These are phyloP conservation scores for Zeuzera pyrina DNA, from an alignment of 2,888 invertebrate species.

Conservation along the genomic window DNA sequence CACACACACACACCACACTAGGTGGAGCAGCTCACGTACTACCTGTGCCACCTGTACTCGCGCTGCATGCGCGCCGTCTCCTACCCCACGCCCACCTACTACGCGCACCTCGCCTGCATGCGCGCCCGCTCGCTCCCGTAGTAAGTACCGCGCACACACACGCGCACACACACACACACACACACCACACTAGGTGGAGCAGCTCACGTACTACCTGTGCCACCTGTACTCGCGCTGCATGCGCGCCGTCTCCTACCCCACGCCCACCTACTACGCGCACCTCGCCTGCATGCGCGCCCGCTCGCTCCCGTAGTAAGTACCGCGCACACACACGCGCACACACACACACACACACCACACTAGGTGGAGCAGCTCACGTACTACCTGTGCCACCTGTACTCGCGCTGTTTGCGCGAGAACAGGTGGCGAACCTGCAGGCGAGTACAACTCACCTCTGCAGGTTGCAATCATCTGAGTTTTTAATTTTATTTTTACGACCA, in stretches of 20 bases:
- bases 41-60: constrained; percentile 88
- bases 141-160: too few species aligned
- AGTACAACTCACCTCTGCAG: too few species aligned
- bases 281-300: constrained; percentile 84
- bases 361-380: neutral
- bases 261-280: constrained; percentile 91
- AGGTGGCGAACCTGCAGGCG: too few species aligned
- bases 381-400: neutral
- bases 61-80: constrained; percentile 88
- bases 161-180: constrained; percentile 83
- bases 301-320: constrained; percentile 46
- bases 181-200: constrained; percentile 81
- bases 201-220: constrained; percentile 86
- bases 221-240: constrained; percentile 90
- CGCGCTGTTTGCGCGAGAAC: neutral
- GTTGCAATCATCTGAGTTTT: too few species aligned
- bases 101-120: constrained; percentile 89
- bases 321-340: too few species aligned
- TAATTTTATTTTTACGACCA: too few species aligned
- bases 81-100: constrained; percentile 90
- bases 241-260: constrained; percentile 87
- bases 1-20: too few species aligned
- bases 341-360: too few species aligned
- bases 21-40: constrained; percentile 85
- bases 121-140: constrained; percentile 73